A percentile compares a stretch with the other conserved stretches of the same genome.
Conservation (phyloP, 2,113 vertebrate genomes). For the Scopus umbretta region DNA sequence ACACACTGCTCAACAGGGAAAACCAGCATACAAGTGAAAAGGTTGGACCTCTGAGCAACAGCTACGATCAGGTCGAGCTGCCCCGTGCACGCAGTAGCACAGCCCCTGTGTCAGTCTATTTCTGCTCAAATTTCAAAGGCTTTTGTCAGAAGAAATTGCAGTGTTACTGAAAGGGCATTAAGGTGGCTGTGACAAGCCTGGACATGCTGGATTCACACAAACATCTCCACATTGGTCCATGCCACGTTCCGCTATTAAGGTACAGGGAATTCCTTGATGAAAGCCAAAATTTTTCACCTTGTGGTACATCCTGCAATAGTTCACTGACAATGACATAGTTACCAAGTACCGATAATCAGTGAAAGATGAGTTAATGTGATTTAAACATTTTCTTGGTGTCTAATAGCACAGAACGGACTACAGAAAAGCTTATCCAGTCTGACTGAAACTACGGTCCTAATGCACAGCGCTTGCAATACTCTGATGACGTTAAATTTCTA, state of each 20-base stretch:
- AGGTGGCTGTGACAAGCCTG: not conserved
- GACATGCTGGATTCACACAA: not conserved
- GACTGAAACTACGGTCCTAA: not conserved
- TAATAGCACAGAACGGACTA: not conserved
- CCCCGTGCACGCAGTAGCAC: not conserved
- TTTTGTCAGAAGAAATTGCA: conserved; percentile 33
- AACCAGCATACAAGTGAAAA: not conserved
- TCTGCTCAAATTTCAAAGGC: not conserved
- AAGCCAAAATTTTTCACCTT: not conserved
- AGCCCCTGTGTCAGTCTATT: not conserved
- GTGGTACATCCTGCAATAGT: not conserved
- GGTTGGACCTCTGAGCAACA: not conserved
- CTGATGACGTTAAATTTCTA: not conserved
- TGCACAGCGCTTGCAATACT: not conserved
- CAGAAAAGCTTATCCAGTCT: not conserved
- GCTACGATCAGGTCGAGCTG: not conserved
- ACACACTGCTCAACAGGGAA: not conserved
- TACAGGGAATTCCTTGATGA: not conserved
- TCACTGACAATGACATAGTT: not conserved
- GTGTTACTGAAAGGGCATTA: not conserved
- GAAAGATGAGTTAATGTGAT: not conserved
- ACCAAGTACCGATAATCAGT: not conserved
- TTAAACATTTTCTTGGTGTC: not conserved
- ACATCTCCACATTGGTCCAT: not conserved
- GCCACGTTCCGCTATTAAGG: not conserved